Conservation (phyloP, 2,888 invertebrate genomes). For the Hartigia nigra region DNA sequence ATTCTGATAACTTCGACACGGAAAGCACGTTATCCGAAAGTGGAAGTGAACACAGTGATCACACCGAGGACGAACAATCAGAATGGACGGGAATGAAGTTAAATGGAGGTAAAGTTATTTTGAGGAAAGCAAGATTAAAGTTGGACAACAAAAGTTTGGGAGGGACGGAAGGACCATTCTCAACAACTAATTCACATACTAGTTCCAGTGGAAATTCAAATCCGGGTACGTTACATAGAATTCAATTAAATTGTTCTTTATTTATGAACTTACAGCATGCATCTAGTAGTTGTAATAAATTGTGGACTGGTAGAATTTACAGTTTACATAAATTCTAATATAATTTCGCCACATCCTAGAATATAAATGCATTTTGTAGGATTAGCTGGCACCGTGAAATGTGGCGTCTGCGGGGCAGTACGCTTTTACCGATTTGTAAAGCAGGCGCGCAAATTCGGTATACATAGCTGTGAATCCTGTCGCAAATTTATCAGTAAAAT, state of each 20-base stretch:
- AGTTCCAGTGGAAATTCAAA: slow-evolving; percentile 44
- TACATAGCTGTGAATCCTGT: slow-evolving; percentile 87
- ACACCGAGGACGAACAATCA: slow-evolving; percentile 62
- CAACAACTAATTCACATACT: slow-evolving; percentile 60
- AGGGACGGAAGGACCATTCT: slow-evolving; percentile 76
- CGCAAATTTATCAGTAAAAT: slow-evolving; percentile 87
- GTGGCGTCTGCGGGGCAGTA: slow-evolving; percentile 83
- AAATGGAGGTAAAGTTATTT: slow-evolving; percentile 75
- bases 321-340: not conserved
- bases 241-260: not conserved
- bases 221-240: slow-evolving; percentile 43
- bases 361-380: slow-evolving; percentile 60
- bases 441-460: slow-evolving; percentile 86
- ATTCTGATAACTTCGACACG: slow-evolving; percentile 45
- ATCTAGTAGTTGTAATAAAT: not conserved
- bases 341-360: not conserved
- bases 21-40: slow-evolving; percentile 55
- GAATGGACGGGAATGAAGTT: slow-evolving; percentile 67
- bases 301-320: not conserved
- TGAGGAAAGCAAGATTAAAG: slow-evolving; percentile 77
- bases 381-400: slow-evolving; percentile 76
- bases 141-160: slow-evolving; percentile 66
- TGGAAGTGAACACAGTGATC: slow-evolving; percentile 54
- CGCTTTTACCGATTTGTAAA: slow-evolving; percentile 81
- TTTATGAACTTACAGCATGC: not conserved